Evolutionary conservation across 2,797 vertebrate species (phyloP).

Genomic region (Ceryle rudis): DNA sequence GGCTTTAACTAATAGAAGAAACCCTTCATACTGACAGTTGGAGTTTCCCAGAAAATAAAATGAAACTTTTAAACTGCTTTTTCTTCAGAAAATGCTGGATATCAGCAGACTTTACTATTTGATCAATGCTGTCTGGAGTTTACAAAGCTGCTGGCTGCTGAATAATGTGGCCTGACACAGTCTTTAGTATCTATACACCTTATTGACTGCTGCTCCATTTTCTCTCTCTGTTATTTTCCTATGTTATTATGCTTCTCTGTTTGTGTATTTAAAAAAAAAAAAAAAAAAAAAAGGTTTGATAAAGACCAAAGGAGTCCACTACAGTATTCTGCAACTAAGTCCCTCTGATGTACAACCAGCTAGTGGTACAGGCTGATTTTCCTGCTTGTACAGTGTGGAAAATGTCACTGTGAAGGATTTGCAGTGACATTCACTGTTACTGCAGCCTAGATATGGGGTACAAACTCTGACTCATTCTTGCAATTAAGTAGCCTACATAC

Average conservation of each 20-base stretch:
- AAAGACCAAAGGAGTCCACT: not conserved
- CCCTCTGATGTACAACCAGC: not conserved
- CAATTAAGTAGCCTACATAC: not conserved
- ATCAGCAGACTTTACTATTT: conserved; percentile 1
- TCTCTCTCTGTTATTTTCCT: not conserved
- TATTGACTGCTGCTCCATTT: not conserved
- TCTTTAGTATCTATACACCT: not conserved
- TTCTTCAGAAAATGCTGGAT: conserved; percentile 13
- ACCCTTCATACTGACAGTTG: conserved; percentile 30
- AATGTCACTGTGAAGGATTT: not conserved
- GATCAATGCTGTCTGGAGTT: not conserved
- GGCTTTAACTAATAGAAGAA: conserved; percentile 28
- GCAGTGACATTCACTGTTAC: not conserved
- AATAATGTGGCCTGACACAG: not conserved
- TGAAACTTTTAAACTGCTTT: not conserved
- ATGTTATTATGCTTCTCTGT: not conserved
- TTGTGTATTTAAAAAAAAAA: not conserved
- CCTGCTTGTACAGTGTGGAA: not conserved
- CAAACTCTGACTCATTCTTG: not conserved
- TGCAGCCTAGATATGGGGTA: not conserved
- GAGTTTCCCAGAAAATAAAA: conserved; percentile 46
- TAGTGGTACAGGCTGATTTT: not conserved
- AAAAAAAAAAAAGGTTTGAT: not conserved
- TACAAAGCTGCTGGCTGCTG: not conserved
- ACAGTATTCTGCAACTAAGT: not conserved